These are phyloP conservation scores for Crepidodera aurea DNA, from an alignment of 2,888 invertebrate species.

Conservation along the genomic window DNA sequence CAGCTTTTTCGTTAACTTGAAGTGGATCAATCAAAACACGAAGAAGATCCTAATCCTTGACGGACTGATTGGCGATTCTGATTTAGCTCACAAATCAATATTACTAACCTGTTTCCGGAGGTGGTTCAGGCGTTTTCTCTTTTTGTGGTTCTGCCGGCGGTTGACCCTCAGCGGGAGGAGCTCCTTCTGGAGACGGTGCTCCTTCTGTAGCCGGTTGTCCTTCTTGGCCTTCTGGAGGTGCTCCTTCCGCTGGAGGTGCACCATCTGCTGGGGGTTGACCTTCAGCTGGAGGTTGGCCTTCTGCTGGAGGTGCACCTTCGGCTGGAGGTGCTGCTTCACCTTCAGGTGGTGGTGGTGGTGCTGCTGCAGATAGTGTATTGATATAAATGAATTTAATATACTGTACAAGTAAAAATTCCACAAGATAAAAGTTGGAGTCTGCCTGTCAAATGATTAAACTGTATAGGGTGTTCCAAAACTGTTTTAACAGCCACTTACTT, in stretches of 20 bases:
- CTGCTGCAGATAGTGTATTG: no score
- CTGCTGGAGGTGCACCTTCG: constrained; percentile 53
- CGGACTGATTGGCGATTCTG: no score
- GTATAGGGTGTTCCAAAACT: neutral
- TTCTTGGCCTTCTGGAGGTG: constrained; percentile 53
- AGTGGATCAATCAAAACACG: no score
- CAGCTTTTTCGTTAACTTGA: no score
- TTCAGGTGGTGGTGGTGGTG: constrained; percentile 53
- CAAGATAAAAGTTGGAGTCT: no score
- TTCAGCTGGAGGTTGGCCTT: constrained; percentile 53
- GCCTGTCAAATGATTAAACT: no score
- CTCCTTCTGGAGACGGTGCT: constrained; percentile 54
- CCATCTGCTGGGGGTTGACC: constrained; percentile 54
- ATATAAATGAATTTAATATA: no score
- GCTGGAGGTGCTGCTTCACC: constrained; percentile 53
- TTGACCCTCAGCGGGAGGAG: constrained; percentile 43
- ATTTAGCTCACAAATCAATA: no score
- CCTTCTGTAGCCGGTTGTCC: constrained; percentile 53
- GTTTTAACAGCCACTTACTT: no score
- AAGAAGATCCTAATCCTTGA: no score
- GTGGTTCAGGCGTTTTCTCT: constrained; percentile 31
- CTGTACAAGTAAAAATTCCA: no score
- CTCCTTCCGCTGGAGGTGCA: constrained; percentile 47
- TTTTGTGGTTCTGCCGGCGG: constrained; percentile 39
- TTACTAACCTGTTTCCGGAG: constrained; percentile 34